Evolutionary conservation across 2,888 invertebrate species (phyloP).

Genomic region (Hoplodrina ambigua): DNA sequence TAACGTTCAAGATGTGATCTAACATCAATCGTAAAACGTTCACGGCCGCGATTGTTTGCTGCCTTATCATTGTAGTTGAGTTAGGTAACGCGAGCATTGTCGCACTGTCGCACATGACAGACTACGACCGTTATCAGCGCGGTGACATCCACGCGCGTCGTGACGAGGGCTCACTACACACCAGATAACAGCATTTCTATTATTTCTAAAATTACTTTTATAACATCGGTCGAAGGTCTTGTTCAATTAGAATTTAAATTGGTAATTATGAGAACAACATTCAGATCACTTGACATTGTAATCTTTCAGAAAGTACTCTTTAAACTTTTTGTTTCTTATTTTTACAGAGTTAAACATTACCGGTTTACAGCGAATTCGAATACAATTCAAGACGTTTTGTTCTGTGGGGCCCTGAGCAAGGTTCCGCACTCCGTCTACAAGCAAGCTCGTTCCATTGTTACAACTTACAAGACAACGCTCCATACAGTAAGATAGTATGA

Average conservation of each 20-base stretch:
- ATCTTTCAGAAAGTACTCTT: constrained; percentile 24
- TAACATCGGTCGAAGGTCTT: constrained; percentile 46
- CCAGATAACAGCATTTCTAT: constrained; percentile 66
- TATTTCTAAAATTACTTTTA: constrained; percentile 63
- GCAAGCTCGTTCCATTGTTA: constrained; percentile 50
- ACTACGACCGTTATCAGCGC: constrained; percentile 71
- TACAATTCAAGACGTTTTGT: constrained; percentile 38
- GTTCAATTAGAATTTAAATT: constrained; percentile 51
- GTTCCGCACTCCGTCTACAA: constrained; percentile 30
- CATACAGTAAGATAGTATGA: constrained; percentile 50
- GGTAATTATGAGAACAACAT: constrained; percentile 28
- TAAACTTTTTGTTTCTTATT: constrained; percentile 43
- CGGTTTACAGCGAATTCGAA: constrained; percentile 38
- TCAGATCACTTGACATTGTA: constrained; percentile 20
- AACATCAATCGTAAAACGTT: constrained; percentile 61
- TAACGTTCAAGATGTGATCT: constrained; percentile 62
- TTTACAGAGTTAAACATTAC: constrained; percentile 31
- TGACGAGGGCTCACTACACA: constrained; percentile 76
- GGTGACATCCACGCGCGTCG: constrained; percentile 74
- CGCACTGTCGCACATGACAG: constrained; percentile 73
- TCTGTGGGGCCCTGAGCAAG: constrained; percentile 27
- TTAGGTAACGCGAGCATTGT: constrained; percentile 75
- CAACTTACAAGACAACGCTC: constrained; percentile 29
- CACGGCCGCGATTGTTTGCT: constrained; percentile 57
- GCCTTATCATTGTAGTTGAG: constrained; percentile 69